Evolutionary conservation across 2,888 invertebrate genomes (phyloP), one percentile per base, ranked within the genome.

Genomic region (Hoplodrina blanda): DNA sequence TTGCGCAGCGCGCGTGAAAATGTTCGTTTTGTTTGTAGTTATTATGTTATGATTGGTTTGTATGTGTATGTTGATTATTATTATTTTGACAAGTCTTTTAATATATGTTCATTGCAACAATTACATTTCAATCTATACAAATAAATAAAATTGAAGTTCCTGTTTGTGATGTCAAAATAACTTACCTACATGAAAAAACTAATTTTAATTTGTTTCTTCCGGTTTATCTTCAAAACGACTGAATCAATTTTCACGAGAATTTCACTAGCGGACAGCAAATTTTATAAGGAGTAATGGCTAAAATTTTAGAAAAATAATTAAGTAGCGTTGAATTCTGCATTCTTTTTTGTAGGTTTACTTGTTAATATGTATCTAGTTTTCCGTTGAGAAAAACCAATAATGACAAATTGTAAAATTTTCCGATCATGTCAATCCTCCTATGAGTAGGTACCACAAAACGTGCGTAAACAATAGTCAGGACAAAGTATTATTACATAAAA

Each of bases 1-100:
- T 10, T 65, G 77, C 70, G 71, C 81, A 81, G 17, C 2, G 76
- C 64, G 83, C 82, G 77, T 84, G 77, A 69, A 80, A 80, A 83
- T 82, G 71, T 62, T 73, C 57, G 59, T 66, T 76, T 78, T 81
- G 78, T 77, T 66, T 80, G 46, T 25, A 59, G 78, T 61, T 64
- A 60, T 64, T 61, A 55, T 62, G 73, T 19, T 63, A 57, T 81
- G 56, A 68, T 73, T 73, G 63, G 49, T 62, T 64, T 20, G n/a
- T 57, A 33, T 25, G 33, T 66, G 44, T n/a, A 37, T 46, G 17
- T 49, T 15, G n/a, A 20, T 13, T 37, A 20, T 46, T 7, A 15
- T 19, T 13, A 17, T 69, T 41, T 19, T 6, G n/a, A n/a, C 41
- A n/a, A 44, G 13, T 15, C 1, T 17, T 46, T 46, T 5, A 46